These are phyloP conservation scores for Denticeps clupeoides DNA, from an alignment of 2,797 vertebrate genomes.

Conservation along the genomic window DNA sequence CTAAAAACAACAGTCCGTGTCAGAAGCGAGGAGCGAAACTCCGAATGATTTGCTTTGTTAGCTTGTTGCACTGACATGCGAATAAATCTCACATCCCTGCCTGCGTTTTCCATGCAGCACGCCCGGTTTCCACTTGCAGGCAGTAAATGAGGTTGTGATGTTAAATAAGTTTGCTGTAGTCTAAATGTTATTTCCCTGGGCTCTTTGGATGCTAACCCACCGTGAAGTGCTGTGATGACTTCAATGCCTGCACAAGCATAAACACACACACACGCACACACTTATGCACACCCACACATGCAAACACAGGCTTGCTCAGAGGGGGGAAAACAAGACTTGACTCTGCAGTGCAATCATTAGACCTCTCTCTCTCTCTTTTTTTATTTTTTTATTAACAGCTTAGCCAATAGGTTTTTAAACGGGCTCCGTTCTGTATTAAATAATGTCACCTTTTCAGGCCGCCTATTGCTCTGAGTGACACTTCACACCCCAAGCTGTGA, in stretches of 20 bases:
- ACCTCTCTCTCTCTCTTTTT: too few species aligned
- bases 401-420: constrained; percentile 8
- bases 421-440: not conserved
- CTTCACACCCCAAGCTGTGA: constrained; percentile 3
- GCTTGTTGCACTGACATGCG: constrained; percentile 3
- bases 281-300: not conserved
- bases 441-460: constrained; percentile 3
- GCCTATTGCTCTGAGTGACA: constrained; percentile 3
- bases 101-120: not conserved
- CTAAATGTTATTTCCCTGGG: constrained; percentile 58
- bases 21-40: too few species aligned
- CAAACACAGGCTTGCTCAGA: constrained; percentile 1
- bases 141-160: constrained; percentile 58
- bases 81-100: not conserved
- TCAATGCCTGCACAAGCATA: constrained; percentile 32
- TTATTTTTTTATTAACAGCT: constrained; percentile 22
- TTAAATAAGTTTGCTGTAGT: constrained; percentile 59
- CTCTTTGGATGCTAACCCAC: constrained; percentile 60
- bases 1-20: too few species aligned
- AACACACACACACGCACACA: constrained; percentile 27
- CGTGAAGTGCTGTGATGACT: constrained; percentile 54
- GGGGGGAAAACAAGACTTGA: not conserved
- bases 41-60: constrained; percentile 5
- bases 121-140: constrained; percentile 28
- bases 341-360: constrained; percentile 22